Percentiles rank a stretch among this genome's conserved stretches.
Conservation (phyloP, 2,797 vertebrate genomes). For the Phylloscopus collybita region DNA sequence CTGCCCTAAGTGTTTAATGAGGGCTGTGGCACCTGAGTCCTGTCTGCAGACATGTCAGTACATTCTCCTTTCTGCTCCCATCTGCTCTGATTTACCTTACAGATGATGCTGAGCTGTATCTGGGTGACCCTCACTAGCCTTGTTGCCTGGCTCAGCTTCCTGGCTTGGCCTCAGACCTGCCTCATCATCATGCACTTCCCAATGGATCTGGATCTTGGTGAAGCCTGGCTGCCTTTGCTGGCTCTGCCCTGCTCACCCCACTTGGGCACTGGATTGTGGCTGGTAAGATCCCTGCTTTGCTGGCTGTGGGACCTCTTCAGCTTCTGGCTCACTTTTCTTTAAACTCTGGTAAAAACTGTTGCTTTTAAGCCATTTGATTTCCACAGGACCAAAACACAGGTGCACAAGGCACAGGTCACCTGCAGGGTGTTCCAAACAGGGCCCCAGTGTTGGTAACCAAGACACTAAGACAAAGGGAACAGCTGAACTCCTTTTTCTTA, state of each 20-base stretch:
- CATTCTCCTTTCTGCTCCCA: not conserved
- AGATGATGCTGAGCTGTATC: not conserved
- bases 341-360: not conserved
- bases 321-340: not conserved
- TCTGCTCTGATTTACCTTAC: not conserved
- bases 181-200: not conserved
- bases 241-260: not conserved
- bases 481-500: not conserved
- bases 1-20: not conserved
- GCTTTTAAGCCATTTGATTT: not conserved
- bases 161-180: not conserved
- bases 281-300: not conserved
- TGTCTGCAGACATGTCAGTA: not conserved
- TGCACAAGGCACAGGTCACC: not conserved
- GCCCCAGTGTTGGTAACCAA: not conserved
- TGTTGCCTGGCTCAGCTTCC: not conserved
- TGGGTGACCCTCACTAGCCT: not conserved
- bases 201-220: not conserved
- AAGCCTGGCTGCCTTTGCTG: not conserved
- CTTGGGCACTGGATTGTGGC: not conserved
- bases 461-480: not conserved
- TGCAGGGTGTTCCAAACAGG: not conserved
- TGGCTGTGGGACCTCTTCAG: rapidly evolving
- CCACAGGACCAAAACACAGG: not conserved
- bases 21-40: not conserved